phyloP scores from a whole-genome alignment of 1,140 invertebrate genomes.

The Diplogasteroides magnus region DNA sequence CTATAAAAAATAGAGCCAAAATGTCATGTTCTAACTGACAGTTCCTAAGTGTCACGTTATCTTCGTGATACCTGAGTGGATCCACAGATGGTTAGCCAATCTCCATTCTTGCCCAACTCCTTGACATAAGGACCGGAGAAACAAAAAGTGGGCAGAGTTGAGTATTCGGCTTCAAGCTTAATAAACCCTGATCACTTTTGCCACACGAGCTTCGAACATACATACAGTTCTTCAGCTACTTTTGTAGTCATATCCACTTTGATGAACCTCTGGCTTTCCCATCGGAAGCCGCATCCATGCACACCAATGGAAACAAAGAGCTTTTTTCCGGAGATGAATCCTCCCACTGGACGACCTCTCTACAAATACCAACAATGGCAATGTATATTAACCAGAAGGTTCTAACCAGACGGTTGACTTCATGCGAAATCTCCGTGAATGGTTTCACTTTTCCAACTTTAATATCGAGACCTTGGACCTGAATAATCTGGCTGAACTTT shows the following conservation, averaged over 20 bases:
- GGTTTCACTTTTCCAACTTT: background rate
- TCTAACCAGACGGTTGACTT: background rate
- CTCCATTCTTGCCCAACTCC: background rate
- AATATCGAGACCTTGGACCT: too few species aligned
- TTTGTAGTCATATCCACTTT: conserved; percentile 6
- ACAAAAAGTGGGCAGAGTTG: background rate
- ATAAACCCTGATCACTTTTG: background rate
- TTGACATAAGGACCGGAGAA: background rate
- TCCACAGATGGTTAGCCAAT: background rate
- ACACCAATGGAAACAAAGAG: background rate
- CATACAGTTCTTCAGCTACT: background rate
- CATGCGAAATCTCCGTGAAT: too few species aligned
- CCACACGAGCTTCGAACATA: background rate
- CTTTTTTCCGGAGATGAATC: background rate
- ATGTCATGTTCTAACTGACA: too few species aligned
- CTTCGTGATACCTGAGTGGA: background rate
- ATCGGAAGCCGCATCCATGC: conserved; percentile 4
- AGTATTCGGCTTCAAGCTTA: background rate
- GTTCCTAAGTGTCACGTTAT: too few species aligned
- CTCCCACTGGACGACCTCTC: background rate
- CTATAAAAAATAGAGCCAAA: too few species aligned
- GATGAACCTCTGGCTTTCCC: conserved; percentile 9
- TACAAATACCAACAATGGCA: too few species aligned
- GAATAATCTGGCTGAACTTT: too few species aligned
- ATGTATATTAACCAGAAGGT: too few species aligned